Evolutionary conservation across 2,797 vertebrate species (phyloP).

Genomic region (Dendrocincla fuliginosa): DNA sequence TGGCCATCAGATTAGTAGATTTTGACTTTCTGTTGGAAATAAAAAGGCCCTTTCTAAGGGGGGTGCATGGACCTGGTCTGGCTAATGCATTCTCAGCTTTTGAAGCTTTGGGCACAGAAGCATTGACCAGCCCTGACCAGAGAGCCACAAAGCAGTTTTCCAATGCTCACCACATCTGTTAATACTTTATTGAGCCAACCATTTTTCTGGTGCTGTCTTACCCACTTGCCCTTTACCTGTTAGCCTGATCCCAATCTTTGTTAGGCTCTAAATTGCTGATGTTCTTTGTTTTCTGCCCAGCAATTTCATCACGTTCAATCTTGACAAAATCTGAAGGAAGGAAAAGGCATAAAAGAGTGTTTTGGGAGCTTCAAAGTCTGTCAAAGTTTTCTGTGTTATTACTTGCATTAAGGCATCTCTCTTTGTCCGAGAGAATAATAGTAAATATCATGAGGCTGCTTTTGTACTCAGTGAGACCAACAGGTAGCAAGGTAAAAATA

Average conservation of each 20-base stretch:
- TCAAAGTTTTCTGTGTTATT: neutral
- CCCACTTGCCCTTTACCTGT: conserved; percentile 63
- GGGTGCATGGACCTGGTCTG: neutral
- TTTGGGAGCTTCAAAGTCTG: neutral
- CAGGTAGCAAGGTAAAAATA: neutral
- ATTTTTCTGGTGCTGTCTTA: neutral
- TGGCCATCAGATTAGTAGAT: conserved; percentile 64
- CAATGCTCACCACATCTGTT: neutral
- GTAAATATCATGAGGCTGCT: neutral
- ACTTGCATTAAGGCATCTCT: neutral
- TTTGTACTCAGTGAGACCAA: neutral
- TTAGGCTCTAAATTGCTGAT: conserved; percentile 54
- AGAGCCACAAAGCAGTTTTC: neutral
- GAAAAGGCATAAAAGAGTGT: neutral
- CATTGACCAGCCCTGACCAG: neutral
- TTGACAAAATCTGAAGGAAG: conserved; percentile 92
- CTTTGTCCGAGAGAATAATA: neutral
- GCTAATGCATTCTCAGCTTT: neutral
- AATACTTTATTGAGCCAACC: neutral
- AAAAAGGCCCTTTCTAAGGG: neutral
- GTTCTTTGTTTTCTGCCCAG: conserved; percentile 76
- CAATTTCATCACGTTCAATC: conserved; percentile 88
- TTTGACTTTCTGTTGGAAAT: conserved; percentile 56
- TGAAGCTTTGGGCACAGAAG: neutral
- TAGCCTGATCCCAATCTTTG: conserved; percentile 74